Base-by-base conservation (phyloP, 1,140 invertebrate genomes). In the Cyclargus thomasi region DNA sequence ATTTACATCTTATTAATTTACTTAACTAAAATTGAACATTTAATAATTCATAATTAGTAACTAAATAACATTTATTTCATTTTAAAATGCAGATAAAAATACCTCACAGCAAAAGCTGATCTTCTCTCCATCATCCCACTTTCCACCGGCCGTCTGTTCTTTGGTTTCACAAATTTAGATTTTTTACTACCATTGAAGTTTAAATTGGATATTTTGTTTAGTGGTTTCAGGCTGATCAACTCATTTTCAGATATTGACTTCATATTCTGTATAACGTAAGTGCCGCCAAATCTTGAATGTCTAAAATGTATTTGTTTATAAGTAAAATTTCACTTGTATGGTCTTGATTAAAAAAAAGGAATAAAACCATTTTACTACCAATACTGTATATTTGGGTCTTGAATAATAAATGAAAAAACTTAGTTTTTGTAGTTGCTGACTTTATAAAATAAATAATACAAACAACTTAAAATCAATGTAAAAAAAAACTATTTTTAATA, bases 221-320 rank as follows among this genome's bases (percentile, higher is more conserved):
- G 90, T 1, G 97, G 95, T 83, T 97, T 96, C 81, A 99, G 95
- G 81, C 95, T 95, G 72, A 99, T 96, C 62, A 99, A 85, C 77
- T 97, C 95, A 70, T 95, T 95, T 66, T 99, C 96, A 73, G 96
- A 97, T 74, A 98, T 95, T 11, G 97, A 97, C 87, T 99, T 98
- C 92, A 99, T 94, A 81, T 98, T 97, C 82, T 96, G 94, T 1
- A 99, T 94, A 1, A 96, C 94, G 90, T 95, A 99, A 11, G 97
- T 98, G 35, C 98, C 97, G 18, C 97, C 97, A 87, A 99, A 99
- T 74, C 95, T 93, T 0, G 97, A 98, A 91, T 98, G 97, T 69
- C 97, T 93, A 70, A 77, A 73, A 53, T 62, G 16, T 63, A 21
- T 55, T 39, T n/a, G 3, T 3, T 35, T 35, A 5, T 6, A 39